Conservation (phyloP, 2,113 vertebrate species). For the Chaetura pelagica region DNA sequence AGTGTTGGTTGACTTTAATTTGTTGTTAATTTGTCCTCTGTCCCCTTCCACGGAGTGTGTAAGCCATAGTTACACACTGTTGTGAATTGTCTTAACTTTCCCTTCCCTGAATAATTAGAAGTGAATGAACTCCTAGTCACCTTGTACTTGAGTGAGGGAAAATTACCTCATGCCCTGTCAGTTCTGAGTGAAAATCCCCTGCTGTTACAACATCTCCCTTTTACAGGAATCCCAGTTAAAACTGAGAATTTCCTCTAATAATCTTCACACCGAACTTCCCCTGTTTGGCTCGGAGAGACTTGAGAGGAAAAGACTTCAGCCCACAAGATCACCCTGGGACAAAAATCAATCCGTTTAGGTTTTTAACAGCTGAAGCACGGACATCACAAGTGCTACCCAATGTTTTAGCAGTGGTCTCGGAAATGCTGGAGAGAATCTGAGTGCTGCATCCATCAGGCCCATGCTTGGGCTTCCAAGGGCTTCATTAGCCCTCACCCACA, state of each 20-base stretch:
- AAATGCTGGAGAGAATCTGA: not conserved
- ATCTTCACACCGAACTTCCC: conserved; percentile 37
- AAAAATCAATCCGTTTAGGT: not conserved
- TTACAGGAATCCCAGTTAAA: conserved; percentile 54
- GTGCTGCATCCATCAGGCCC: not conserved
- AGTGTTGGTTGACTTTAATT: not conserved
- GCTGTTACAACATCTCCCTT: conserved; percentile 54
- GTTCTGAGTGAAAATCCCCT: conserved; percentile 49
- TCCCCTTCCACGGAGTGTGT: not conserved
- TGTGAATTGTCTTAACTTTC: not conserved
- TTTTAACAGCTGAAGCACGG: not conserved
- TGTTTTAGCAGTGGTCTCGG: not conserved
- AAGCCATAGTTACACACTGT: not conserved
- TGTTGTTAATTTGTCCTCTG: not conserved
- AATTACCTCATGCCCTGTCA: conserved; percentile 24
- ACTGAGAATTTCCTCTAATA: conserved; percentile 38
- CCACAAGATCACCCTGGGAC: conserved; percentile 32
- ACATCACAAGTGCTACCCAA: not conserved
- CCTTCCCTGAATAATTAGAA: not conserved
- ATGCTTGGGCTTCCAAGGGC: not conserved
- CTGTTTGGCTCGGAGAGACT: not conserved
- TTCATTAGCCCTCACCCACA: not conserved
- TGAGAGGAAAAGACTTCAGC: not conserved
- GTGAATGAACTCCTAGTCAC: conserved; percentile 37
- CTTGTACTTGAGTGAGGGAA: not conserved